Conservation (phyloP, 1,140 invertebrate species). For the Bombus cullumanus region DNA sequence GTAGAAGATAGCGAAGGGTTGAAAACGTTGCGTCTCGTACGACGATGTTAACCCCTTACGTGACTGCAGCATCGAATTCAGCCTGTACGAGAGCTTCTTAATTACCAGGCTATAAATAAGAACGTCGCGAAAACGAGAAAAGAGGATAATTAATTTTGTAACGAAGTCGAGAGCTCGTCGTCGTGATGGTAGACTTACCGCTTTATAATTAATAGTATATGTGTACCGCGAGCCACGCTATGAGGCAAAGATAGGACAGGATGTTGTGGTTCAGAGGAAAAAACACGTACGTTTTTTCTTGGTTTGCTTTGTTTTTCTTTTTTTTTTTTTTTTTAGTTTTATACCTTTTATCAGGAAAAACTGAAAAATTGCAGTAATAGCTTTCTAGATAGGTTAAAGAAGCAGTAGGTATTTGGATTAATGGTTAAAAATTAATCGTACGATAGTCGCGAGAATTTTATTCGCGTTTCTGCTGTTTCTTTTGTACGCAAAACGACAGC, state of each 20-base stretch:
- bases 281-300: neutral
- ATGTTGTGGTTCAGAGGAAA: neutral
- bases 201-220: neutral
- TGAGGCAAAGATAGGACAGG: no score
- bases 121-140: constrained; percentile 12
- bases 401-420: neutral
- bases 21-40: neutral
- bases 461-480: neutral
- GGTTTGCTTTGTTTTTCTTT: no score
- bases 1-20: neutral
- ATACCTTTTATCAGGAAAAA: neutral
- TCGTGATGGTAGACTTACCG: no score
- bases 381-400: neutral
- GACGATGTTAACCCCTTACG: constrained; percentile 7
- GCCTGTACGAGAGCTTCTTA: neutral
- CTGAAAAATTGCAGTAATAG: neutral
- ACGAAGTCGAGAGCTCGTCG: neutral
- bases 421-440: neutral
- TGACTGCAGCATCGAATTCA: constrained; percentile 9
- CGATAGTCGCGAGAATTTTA: neutral
- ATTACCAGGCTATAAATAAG: constrained; percentile 46
- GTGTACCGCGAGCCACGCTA: neutral
- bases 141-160: constrained; percentile 39
- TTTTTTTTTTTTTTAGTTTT: no score
- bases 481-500: neutral